Conservation (phyloP, 2,888 invertebrate genomes). For the Apotomis betuletana region DNA sequence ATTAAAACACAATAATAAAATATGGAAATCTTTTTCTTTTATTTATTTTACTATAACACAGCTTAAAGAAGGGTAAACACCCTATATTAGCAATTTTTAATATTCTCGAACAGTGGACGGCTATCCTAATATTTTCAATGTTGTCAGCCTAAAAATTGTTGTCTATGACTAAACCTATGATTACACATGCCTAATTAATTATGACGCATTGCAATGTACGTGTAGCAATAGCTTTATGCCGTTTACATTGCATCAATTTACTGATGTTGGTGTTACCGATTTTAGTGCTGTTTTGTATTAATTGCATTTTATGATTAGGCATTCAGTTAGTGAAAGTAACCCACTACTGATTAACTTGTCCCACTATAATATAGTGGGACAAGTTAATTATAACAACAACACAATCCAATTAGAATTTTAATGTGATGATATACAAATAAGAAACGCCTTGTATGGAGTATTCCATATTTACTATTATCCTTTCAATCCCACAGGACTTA, state of each 20-base stretch:
- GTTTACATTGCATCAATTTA: background rate
- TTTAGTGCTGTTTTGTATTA: background rate
- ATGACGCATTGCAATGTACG: constrained; percentile 26
- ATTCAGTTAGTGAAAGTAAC: constrained; percentile 12
- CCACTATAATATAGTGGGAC: too few species aligned
- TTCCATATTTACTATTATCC: background rate
- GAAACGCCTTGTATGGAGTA: background rate
- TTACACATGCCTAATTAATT: background rate
- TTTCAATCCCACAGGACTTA: background rate
- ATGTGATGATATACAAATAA: background rate
- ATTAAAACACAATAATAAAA: background rate
- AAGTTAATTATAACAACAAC: background rate
- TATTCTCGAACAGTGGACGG: background rate
- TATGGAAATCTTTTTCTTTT: background rate
- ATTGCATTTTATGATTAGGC: background rate
- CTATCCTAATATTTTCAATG: constrained; percentile 19
- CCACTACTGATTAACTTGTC: background rate
- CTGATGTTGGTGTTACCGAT: constrained; percentile 11
- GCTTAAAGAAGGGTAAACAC: constrained; percentile 1
- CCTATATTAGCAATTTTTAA: background rate
- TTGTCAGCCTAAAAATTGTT: constrained; percentile 11
- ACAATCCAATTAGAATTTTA: background rate
- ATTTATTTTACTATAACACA: background rate
- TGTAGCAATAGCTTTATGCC: constrained; percentile 10
- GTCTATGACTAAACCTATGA: constrained; percentile 31